Evolutionary conservation across 2,113 vertebrate species (phyloP).

Genomic region (Pachycephala philippinensis): DNA sequence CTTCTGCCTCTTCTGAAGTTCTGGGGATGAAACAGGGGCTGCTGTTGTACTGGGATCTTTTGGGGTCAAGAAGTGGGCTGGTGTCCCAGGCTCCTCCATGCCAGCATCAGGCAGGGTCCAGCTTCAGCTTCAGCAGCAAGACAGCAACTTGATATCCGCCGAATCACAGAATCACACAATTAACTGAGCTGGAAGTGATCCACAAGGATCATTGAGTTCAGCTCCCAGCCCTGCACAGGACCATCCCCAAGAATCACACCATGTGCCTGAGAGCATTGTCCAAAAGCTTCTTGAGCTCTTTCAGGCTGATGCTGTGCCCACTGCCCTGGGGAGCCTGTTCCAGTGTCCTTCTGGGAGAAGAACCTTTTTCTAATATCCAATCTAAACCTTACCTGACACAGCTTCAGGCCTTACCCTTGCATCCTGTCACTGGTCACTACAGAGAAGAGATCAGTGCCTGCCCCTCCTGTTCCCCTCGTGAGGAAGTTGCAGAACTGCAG

Average conservation of each 20-base stretch:
- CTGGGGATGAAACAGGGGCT: background rate
- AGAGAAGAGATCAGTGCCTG: background rate
- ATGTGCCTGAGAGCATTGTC: background rate
- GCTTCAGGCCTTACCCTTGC: fast-evolving
- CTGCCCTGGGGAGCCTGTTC: background rate
- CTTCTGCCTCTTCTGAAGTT: background rate
- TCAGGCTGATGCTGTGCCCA: background rate
- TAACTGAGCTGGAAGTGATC: background rate
- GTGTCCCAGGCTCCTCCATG: background rate
- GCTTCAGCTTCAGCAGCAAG: background rate
- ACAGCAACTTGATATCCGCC: background rate
- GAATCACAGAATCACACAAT: background rate
- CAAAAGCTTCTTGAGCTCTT: background rate
- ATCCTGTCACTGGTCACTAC: background rate
- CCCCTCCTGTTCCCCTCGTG: background rate
- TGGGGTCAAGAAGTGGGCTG: fast-evolving
- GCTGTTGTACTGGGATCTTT: background rate
- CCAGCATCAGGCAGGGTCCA: background rate
- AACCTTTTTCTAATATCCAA: background rate
- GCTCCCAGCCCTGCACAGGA: background rate
- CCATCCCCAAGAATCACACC: background rate
- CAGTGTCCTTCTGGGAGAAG: background rate
- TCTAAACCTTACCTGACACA: background rate
- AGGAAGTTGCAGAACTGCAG: background rate
- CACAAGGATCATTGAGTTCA: background rate